Conservation (phyloP, 2,113 vertebrate genomes). For the Myotis davidii region DNA sequence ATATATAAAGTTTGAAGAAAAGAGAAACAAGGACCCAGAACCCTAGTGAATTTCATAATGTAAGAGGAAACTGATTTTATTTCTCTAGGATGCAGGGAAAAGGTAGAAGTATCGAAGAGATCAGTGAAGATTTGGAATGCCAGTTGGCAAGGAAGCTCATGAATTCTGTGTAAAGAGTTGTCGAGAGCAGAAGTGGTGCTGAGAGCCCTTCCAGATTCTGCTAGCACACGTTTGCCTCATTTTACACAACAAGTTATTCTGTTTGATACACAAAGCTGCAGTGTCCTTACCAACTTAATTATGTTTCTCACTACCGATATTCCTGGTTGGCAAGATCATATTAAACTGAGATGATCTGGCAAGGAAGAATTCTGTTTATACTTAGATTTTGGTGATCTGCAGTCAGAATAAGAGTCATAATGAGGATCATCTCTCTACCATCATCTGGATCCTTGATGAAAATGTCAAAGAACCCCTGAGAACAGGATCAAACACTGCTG, state of each 20-base stretch:
- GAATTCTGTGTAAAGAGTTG: neutral
- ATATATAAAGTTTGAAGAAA: neutral
- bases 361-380: neutral
- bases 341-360: neutral
- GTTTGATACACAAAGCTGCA: neutral
- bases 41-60: neutral
- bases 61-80: neutral
- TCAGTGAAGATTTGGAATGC: neutral
- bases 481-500: conserved; percentile 14
- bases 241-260: neutral
- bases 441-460: conserved; percentile 44
- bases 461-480: conserved; percentile 44
- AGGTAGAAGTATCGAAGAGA: neutral
- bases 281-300: neutral
- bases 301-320: neutral
- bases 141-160: neutral
- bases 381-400: neutral
- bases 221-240: neutral
- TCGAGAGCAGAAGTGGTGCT: neutral
- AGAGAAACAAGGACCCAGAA: neutral
- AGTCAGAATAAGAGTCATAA: neutral
- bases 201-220: neutral
- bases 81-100: neutral
- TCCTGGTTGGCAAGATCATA: neutral
- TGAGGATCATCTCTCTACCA: neutral